These are phyloP conservation scores for Aspiorhynchus laticeps DNA, from an alignment of 2,113 vertebrate species.

Conservation along the genomic window DNA sequence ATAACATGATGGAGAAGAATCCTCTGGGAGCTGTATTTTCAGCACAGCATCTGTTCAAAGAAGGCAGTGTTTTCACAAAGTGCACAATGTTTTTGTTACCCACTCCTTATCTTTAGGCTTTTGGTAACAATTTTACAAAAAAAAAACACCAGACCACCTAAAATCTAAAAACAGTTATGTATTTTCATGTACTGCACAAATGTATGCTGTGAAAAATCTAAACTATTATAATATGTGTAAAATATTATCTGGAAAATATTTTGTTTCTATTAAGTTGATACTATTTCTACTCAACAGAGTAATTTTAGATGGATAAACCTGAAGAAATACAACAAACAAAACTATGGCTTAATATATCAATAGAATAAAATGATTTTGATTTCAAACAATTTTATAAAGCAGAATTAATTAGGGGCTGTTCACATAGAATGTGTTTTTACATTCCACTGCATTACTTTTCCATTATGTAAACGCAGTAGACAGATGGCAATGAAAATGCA, in stretches of 20 bases:
- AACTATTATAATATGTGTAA: not conserved
- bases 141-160: not conserved
- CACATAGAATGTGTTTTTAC: no score
- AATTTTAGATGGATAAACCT: not conserved
- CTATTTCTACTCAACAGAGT: not conserved
- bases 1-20: conserved; percentile 50
- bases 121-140: not conserved
- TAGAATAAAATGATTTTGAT: no score
- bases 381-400: not conserved
- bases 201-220: not conserved
- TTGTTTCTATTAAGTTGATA: not conserved
- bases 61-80: conserved; percentile 12
- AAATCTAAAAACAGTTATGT: not conserved
- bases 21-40: conserved; percentile 40
- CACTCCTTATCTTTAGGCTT: not conserved
- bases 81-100: conserved; percentile 2
- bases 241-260: not conserved
- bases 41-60: conserved; percentile 44
- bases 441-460: no score
- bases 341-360: not conserved
- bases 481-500: no score
- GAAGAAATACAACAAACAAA: not conserved
- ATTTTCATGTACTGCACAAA: not conserved
- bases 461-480: not conserved
- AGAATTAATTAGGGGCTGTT: not conserved